Conservation (phyloP, 2,113 vertebrate genomes). For the Prochilodus magdalenae region DNA sequence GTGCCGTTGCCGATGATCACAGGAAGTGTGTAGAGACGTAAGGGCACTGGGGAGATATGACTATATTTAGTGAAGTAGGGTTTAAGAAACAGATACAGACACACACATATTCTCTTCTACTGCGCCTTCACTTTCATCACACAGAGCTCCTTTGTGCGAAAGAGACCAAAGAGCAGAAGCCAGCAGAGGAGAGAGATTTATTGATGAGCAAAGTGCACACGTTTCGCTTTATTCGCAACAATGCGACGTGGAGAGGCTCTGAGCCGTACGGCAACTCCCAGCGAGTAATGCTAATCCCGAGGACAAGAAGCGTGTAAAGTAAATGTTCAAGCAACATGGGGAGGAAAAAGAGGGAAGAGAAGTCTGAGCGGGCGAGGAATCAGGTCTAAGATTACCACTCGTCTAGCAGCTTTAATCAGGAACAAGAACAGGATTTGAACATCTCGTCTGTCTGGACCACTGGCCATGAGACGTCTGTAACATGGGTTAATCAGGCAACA, state of each 20-base stretch:
- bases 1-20: no score
- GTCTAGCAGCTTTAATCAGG: not conserved
- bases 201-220: slow-evolving; percentile 9
- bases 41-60: not conserved
- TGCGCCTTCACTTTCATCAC: not conserved
- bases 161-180: not conserved
- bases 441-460: not conserved
- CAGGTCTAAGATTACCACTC: not conserved
- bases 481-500: not conserved
- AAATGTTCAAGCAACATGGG: not conserved
- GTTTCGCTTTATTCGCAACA: not conserved
- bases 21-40: not conserved
- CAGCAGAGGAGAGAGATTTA: slow-evolving; percentile 6
- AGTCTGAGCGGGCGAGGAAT: not conserved
- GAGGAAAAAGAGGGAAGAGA: not conserved
- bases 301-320: not conserved
- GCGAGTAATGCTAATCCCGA: not conserved
- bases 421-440: not conserved
- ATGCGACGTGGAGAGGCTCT: not conserved
- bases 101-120: not conserved
- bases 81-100: not conserved
- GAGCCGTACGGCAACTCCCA: not conserved
- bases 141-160: not conserved
- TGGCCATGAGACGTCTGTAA: not conserved
- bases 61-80: not conserved